phyloP scores from a whole-genome alignment of 2,797 vertebrate genomes.

The Xiphorhynchus erythropygius region DNA sequence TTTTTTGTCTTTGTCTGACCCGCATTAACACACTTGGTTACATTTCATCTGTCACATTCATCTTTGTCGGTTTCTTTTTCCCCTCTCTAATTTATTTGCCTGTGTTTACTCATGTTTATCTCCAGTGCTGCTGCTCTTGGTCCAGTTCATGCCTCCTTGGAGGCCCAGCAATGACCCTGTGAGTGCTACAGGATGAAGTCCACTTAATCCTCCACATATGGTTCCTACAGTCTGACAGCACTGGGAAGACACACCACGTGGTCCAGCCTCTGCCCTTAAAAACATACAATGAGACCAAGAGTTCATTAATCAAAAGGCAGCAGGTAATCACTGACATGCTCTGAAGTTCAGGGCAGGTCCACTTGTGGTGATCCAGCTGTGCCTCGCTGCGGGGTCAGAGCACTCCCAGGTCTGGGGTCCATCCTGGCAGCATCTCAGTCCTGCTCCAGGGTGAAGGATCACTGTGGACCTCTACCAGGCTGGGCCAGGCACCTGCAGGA shows the following conservation, averaged over 20 bases:
- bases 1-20: constrained; percentile 42
- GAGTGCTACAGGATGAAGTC: rapidly evolving
- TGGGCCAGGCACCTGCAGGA: neutral
- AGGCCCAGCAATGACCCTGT: neutral
- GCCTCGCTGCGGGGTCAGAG: neutral
- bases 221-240: neutral
- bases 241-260: rapidly evolving
- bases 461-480: neutral
- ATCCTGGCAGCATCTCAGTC: neutral
- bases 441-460: neutral
- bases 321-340: neutral
- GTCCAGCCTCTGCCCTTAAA: neutral
- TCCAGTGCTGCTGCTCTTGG: neutral
- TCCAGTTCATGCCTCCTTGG: rapidly evolving
- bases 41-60: constrained; percentile 22
- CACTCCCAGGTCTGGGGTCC: neutral
- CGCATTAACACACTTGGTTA: neutral
- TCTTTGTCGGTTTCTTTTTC: neutral
- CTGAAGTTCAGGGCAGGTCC: neutral
- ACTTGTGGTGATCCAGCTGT: rapidly evolving
- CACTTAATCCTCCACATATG: neutral
- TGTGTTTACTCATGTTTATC: neutral
- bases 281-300: neutral
- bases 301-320: neutral
- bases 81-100: neutral